Evolutionary conservation across 2,797 vertebrate genomes (phyloP), one percentile per base, ranked within the genome.

Genomic region (Takifugu rubripes): DNA sequence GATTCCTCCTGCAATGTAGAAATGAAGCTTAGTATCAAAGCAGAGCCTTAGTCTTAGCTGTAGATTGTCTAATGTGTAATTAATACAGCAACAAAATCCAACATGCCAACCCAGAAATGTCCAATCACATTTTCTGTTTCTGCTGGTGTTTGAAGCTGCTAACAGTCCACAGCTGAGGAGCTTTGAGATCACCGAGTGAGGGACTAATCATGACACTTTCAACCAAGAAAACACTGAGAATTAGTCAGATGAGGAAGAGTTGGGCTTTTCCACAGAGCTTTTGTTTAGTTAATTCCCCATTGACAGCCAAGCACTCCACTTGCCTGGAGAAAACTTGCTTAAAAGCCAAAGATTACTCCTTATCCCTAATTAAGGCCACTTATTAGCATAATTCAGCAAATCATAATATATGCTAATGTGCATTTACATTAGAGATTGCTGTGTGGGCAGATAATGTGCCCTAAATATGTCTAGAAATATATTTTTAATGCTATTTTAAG

Each of bases 401-500:
- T 92, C 88, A 91, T 91, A 90, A 91, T 90, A 88, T 89, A 92
- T 91, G 91, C 78, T 90, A 92, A 92, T 92, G 81, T 90, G 59
- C 73, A 87, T 91, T 90, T 90, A 87, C 79, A 84, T 87, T 82
- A 64, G 82, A 75, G 76, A 86, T 75, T 82, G 82, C 85, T 79
- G 81, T 54, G 59, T 77, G 66, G 77, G 75, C 88, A 86, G 71
- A 82, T 86, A 86, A 85, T 74, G 80, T 91, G 90, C 75, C 91
- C 91, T 90, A 88, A 90, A 92, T 90, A 90, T 82, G 89, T 91
- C 89, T 78, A 85, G 80, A 84, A 85, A 85, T 74, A 82, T 87
- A 75, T 73, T 59, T 63, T 42, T 29, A 29, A 64, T 60, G 75
- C 74, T 78, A 79, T 87, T 86, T 83, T 77, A 80, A 75, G 60